Evolutionary conservation across 2,888 invertebrate genomes (phyloP).

Genomic region (Lagria hirta): DNA sequence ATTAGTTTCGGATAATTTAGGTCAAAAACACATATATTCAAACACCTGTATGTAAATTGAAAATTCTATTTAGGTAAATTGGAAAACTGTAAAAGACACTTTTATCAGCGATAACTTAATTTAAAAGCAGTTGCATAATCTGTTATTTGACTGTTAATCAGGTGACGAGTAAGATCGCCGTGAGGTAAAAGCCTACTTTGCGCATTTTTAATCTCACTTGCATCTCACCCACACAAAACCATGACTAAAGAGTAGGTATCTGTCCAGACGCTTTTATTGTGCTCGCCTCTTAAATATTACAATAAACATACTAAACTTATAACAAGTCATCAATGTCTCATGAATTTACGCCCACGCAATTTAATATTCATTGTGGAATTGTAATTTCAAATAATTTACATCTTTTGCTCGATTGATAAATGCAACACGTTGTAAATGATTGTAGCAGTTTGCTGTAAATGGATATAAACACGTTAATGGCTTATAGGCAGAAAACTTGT

Average conservation of each 20-base stretch:
- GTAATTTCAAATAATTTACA: slow-evolving; percentile 25
- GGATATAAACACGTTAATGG: slow-evolving; percentile 22
- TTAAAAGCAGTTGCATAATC: no score
- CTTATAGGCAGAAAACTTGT: slow-evolving; percentile 15
- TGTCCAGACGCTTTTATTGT: slow-evolving; percentile 14
- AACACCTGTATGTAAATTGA: no score
- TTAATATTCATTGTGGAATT: slow-evolving; percentile 18
- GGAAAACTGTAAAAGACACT: no score
- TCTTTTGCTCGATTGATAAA: slow-evolving; percentile 22
- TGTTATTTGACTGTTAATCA: no score
- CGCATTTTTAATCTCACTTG: no score
- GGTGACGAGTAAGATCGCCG: no score
- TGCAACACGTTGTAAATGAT: slow-evolving; percentile 16
- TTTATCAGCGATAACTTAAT: no score
- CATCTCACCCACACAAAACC: slow-evolving; percentile 5
- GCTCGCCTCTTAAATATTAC: slow-evolving; percentile 24
- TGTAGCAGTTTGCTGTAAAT: slow-evolving; percentile 13
- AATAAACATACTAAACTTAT: slow-evolving; percentile 25
- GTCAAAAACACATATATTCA: no score
- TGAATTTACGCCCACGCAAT: slow-evolving; percentile 28
- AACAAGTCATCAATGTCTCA: slow-evolving; percentile 28
- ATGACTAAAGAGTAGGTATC: not conserved
- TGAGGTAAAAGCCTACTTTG: no score
- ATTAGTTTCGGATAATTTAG: no score
- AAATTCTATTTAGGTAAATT: no score